Evolutionary conservation across 64 coral and sea anemone genomes (phyloP), one percentile per base, ranked within the genome.

Genomic region (Acropora tenuis): DNA sequence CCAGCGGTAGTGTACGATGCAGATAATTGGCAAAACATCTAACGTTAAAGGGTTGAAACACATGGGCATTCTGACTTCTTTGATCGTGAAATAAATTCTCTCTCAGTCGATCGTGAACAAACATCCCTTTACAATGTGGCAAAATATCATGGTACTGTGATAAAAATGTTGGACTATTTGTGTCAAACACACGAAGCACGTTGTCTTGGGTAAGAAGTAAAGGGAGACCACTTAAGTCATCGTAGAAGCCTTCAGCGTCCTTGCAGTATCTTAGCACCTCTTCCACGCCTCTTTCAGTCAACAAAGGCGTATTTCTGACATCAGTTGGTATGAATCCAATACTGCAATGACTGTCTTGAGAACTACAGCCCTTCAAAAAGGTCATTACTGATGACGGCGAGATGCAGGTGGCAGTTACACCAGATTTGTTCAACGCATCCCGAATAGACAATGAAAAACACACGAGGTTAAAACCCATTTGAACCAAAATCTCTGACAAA

Each of bases 121-220:
- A 92, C 44, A 87, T 50, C 4, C 9, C 15, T 15, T 17, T 13
- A 41, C 19, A 87, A 12, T 40, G 3, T 13, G 90, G 90, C 1
- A 87, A 5, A 50, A 87, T 19, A 15, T 72, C 48, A 12, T 59
- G 58, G 42, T 71, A 79, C 12, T n/a, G 47, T 44, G 41, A 65
- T 1, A 78, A 57, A 73, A 47, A 87, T 1, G 41, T 68, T 0
- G 83, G 90, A 4, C 73, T 0, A 10, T 2, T 2, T 3, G 42
- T 17, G 18, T 17, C 47, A 45, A 92, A 87, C 1, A 17, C 6
- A 0, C 60, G 16, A 3, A 92, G 69, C 0, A 17, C 1, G 9
- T 73, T 55, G 49, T 92, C 83, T 87, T 87, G 61, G 1, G 90
- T 92, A n/a, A 92, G 60, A 11, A 92, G 77, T 16, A 92, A 12